phyloP scores from a whole-genome alignment of 53 echinoderm and acorn worm genomes.

The Antedon mediterranea region DNA sequence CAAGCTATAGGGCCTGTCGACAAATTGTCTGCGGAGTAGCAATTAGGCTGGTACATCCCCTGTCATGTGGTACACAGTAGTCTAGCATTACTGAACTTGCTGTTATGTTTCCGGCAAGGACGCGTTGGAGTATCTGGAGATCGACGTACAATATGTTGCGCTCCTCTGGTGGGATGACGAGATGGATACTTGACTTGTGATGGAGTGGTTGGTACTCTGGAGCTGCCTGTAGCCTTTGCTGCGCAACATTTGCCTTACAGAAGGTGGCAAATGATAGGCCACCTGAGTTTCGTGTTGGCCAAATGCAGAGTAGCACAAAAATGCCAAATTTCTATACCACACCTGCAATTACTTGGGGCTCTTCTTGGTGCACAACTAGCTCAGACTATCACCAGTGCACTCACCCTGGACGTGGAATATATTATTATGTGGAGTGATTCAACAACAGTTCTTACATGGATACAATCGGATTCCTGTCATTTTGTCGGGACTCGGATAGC shows the following conservation, averaged over 20 bases:
- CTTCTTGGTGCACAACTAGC: slow-evolving; percentile 3
- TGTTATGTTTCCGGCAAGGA: slow-evolving; percentile 8
- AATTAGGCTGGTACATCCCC: slow-evolving; percentile 4
- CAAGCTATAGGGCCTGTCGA: neutral
- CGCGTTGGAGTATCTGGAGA: neutral
- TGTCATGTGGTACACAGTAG: slow-evolving; percentile 4
- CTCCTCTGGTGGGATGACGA: slow-evolving; percentile 15
- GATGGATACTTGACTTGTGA: neutral
- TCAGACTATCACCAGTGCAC: neutral
- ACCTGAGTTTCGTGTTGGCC: slow-evolving; percentile 2
- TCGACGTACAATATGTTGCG: no score
- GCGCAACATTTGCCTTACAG: neutral
- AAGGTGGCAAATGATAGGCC: neutral
- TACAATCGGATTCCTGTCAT: slow-evolving; percentile 1
- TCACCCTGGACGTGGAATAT: neutral
- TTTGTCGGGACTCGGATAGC: slow-evolving; percentile 5
- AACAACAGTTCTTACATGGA: slow-evolving; percentile 3
- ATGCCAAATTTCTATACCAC: neutral
- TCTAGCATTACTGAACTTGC: neutral
- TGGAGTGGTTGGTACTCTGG: slow-evolving; percentile 8
- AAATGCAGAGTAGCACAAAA: slow-evolving; percentile 4
- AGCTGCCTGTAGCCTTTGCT: slow-evolving; percentile 19
- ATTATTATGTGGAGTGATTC: slow-evolving; percentile 1
- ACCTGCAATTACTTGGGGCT: neutral
- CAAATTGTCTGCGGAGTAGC: neutral